These are phyloP conservation scores for Ceratina japonica DNA, from an alignment of 1,140 invertebrate species.

Conservation along the genomic window DNA sequence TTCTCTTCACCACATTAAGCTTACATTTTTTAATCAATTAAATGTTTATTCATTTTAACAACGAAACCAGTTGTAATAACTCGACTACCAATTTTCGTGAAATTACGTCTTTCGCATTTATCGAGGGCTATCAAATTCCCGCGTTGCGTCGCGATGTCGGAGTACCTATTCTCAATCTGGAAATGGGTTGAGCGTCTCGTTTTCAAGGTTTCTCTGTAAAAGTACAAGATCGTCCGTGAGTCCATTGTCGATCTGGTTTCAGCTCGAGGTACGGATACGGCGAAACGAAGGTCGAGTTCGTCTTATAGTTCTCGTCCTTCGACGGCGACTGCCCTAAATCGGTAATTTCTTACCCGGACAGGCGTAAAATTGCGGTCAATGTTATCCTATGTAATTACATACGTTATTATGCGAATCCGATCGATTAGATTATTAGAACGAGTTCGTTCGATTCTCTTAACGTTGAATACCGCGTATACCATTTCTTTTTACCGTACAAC, in stretches of 20 bases:
- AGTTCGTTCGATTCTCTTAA: conserved; percentile 23
- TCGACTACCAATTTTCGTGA: too few relatives aligned
- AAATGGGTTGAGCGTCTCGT: neutral
- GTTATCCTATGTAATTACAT: conserved; percentile 45
- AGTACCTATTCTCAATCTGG: neutral
- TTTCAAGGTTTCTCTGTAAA: conserved; percentile 32
- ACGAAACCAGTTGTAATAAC: too few relatives aligned
- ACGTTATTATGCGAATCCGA: conserved; percentile 32
- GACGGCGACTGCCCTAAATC: conserved; percentile 50
- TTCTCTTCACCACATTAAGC: neutral
- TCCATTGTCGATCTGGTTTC: conserved; percentile 48
- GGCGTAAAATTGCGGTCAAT: conserved; percentile 70
- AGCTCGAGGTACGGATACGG: conserved; percentile 37
- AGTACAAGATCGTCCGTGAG: conserved; percentile 28
- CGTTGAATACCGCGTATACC: neutral
- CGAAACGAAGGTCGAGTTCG: conserved; percentile 48
- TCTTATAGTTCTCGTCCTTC: conserved; percentile 28
- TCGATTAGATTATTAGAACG: conserved; percentile 47
- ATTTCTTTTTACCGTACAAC: neutral
- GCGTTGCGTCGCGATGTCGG: neutral
- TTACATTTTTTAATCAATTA: too few relatives aligned
- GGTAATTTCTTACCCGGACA: conserved; percentile 41
- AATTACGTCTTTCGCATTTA: neutral
- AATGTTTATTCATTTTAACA: too few relatives aligned
- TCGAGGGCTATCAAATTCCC: neutral